Base-by-base conservation (phyloP, 1,140 invertebrate genomes). In the Phymastichus coffea region DNA sequence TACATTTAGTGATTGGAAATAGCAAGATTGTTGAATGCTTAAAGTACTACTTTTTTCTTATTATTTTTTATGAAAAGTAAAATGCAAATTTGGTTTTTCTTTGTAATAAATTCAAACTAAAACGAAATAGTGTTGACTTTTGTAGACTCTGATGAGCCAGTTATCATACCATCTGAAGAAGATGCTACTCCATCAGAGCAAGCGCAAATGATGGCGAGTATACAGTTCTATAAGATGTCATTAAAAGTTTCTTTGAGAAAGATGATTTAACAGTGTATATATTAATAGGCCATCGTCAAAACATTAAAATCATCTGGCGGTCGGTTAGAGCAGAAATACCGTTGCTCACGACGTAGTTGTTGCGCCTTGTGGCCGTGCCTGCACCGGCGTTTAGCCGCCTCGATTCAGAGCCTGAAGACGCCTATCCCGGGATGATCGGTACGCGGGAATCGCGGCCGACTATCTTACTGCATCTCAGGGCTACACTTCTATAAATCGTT, bases 401-500 rank as follows among this genome's bases (percentile, higher is more conserved):
- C 59, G 0, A 56, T 61, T 20, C 52, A 51, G 26, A 61, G 49
- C 14, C 46, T 41, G 19, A 49, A 61, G 9, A 61, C 59, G 9
- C 59, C 59, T 25, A 61, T 55, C 17, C 59, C 59, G 28, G 52
- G 43, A 61, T 61, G 59, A 61, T 61, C 28, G 6, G 28, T n/a
- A n/a, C n/a, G n/a, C n/a, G n/a, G n/a, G n/a, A n/a, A n/a, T n/a
- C n/a, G n/a, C n/a, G n/a, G n/a, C n/a, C n/a, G n/a, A n/a, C n/a
- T n/a, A n/a, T n/a, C n/a, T n/a, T n/a, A n/a, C n/a, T n/a, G n/a
- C n/a, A n/a, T n/a, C n/a, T n/a, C n/a, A n/a, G n/a, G n/a, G n/a
- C n/a, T n/a, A n/a, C n/a, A n/a, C n/a, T n/a, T 55, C 59, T 55
- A 56, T 43, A 55, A 55, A 49, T 55, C 59, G 59, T 61, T 61